These are phyloP conservation scores for Latheticus oryzae DNA, from an alignment of 2,888 invertebrate genomes.

Conservation along the genomic window DNA sequence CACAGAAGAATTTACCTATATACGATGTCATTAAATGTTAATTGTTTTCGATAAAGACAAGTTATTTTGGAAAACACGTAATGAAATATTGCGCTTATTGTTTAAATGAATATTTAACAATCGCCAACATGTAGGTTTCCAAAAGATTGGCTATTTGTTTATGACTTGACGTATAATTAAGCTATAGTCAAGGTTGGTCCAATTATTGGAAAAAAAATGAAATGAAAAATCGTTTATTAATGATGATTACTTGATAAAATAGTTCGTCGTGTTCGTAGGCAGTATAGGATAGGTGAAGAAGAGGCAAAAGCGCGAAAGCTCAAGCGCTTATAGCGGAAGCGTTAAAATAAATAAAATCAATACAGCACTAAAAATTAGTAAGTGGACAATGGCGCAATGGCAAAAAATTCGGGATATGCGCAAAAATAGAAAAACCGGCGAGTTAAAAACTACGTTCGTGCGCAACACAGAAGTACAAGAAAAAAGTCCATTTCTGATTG, in stretches of 20 bases:
- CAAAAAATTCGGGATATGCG: constrained; percentile 66
- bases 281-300: constrained; percentile 30
- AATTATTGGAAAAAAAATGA: constrained; percentile 28
- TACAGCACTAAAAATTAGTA: constrained; percentile 66
- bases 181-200: constrained; percentile 34
- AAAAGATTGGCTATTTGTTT: constrained; percentile 24
- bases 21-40: constrained; percentile 32
- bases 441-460: constrained; percentile 62
- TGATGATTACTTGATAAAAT: constrained; percentile 24
- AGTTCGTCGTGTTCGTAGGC: constrained; percentile 3
- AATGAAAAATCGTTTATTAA: constrained; percentile 29
- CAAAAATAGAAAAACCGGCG: constrained; percentile 62
- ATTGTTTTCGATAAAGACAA: constrained; percentile 39
- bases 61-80: constrained; percentile 33
- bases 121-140: constrained; percentile 19
- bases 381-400: constrained; percentile 67
- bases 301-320: constrained; percentile 34
- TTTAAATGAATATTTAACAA: constrained; percentile 20
- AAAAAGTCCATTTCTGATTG: constrained; percentile 66
- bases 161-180: constrained; percentile 32
- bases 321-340: constrained; percentile 43
- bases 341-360: constrained; percentile 64
- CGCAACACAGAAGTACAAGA: constrained; percentile 61
- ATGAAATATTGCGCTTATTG: constrained; percentile 25
- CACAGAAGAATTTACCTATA: constrained; percentile 35